Base-by-base conservation (phyloP, 2,113 vertebrate genomes). In the Labrus mixtus region DNA sequence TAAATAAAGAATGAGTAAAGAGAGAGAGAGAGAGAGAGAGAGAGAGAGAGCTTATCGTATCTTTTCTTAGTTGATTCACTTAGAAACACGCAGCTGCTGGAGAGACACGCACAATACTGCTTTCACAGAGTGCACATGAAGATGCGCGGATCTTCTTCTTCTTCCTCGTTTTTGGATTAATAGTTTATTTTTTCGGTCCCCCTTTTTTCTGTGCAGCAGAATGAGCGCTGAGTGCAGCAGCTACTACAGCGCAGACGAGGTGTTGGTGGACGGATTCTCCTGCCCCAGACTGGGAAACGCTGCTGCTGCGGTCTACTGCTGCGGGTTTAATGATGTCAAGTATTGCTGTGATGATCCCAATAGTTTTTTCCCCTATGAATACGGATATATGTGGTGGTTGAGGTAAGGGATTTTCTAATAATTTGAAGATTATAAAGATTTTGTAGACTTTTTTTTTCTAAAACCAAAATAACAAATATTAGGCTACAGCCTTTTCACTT, bases 301-400 rank as follows among this genome's bases (percentile, higher is more conserved):
- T 33, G 91, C 78, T 6, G 83, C 88, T 1, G 95, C 95, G 0
- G 91, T 93, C 17, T 97, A 95, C 92, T 97, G 97, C 89, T 98
- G 97, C 73, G 96, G 97, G 87, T 98, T 98, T 88, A 96, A 95
- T 48, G 97, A 98, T 73, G 90, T 96, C 19, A 98, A 98, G 81
- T 98, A 98, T 68, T 97, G 97, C 94, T 97, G 97, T 73, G 95
- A 96, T 80, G 97, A 98, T 78, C 95, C 96, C 19, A 94, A 97
- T 90, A 96, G 97, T 78, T 97, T 97, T 87, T 97, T 96, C 81
- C 96, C 96, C 0, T 97, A 97, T 80, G 95, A 97, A 71, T 97
- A 97, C 86, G 94, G 93, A 85, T 97, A 97, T 93, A 96, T 97
- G 97, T 97, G 96, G 96, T 97, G 96, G 97, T 94, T 98, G 89